Evolutionary conservation across 2,888 invertebrate genomes (phyloP).

Genomic region (Papilio demoleus): DNA sequence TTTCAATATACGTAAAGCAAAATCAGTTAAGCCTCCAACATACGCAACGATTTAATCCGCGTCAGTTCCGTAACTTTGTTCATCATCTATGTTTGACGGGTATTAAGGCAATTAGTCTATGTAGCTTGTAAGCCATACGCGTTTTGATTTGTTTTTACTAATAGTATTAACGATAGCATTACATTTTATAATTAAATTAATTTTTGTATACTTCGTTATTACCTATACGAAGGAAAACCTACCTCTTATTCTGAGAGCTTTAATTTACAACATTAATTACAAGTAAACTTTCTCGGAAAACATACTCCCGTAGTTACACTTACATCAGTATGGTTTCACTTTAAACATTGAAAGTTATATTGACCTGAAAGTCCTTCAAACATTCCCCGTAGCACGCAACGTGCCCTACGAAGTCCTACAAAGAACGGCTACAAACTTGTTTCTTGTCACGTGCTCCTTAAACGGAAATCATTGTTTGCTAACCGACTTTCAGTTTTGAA

Average conservation of each 20-base stretch:
- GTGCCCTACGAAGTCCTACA: conserved; percentile 66
- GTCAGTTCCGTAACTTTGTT: conserved; percentile 19
- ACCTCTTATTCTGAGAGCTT: too few species aligned
- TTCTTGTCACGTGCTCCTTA: conserved; percentile 65
- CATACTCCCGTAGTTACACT: too few species aligned
- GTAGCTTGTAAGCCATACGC: not conserved
- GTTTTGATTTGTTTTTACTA: not conserved
- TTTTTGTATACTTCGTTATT: too few species aligned
- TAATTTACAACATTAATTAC: not conserved
- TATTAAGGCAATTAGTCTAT: conserved; percentile 12
- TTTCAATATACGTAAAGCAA: conserved; percentile 49
- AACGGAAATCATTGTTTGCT: conserved; percentile 59
- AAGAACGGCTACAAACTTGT: conserved; percentile 64
- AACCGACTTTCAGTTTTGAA: conserved; percentile 49
- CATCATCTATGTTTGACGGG: conserved; percentile 19
- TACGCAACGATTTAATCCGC: conserved; percentile 5
- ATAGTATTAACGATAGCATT: not conserved
- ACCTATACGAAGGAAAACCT: too few species aligned
- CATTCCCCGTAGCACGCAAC: conserved; percentile 54
- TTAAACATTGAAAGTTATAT: conserved; percentile 34
- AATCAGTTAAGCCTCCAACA: conserved; percentile 6
- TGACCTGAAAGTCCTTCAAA: conserved; percentile 60
- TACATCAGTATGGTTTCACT: conserved; percentile 13
- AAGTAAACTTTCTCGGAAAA: too few species aligned
- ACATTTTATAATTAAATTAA: too few species aligned